Percentiles rank a stretch among this genome's conserved stretches.
Evolutionary conservation across 2,888 invertebrate species (phyloP).

Genomic region (Drosophila yooni): DNA sequence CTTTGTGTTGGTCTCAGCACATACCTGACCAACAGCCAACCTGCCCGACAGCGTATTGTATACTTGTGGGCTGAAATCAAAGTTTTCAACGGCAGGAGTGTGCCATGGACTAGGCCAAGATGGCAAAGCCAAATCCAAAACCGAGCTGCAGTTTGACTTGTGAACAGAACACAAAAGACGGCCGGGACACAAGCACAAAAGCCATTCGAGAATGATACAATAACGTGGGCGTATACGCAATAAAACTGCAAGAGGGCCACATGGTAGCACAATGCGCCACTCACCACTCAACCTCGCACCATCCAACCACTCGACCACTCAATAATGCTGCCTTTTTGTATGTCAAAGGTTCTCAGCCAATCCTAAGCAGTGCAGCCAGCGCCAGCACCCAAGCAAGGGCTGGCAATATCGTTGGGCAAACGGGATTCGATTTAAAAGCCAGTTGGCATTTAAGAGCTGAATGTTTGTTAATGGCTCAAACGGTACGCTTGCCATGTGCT

Average conservation of each 20-base stretch:
- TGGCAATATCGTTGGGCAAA: constrained; percentile 26
- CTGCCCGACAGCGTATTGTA: constrained; percentile 3
- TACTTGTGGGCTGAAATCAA: constrained; percentile 19
- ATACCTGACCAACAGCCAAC: constrained; percentile 7
- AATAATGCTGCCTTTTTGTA: constrained; percentile 61
- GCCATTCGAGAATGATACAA: constrained; percentile 50
- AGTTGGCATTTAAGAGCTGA: constrained; percentile 45
- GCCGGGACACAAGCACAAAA: constrained; percentile 35
- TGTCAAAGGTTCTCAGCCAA: constrained; percentile 67
- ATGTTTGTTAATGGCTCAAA: constrained; percentile 50
- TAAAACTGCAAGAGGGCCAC: constrained; percentile 61
- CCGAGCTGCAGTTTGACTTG: constrained; percentile 12
- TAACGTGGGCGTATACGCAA: constrained; percentile 65
- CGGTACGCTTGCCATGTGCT: constrained; percentile 13
- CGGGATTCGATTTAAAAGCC: constrained; percentile 47
- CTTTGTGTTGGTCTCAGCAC: constrained; percentile 24
- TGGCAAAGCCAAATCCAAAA: neutral
- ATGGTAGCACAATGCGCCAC: constrained; percentile 39
- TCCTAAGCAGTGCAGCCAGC: constrained; percentile 51
- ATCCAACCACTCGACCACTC: constrained; percentile 12
- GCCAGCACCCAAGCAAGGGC: neutral
- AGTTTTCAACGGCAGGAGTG: constrained; percentile 30
- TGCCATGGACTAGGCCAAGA: constrained; percentile 17
- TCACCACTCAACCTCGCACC: constrained; percentile 1
- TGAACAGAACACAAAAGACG: constrained; percentile 33